phyloP scores from a whole-genome alignment of 2,797 vertebrate genomes.

The Hemibagrus guttatus region DNA sequence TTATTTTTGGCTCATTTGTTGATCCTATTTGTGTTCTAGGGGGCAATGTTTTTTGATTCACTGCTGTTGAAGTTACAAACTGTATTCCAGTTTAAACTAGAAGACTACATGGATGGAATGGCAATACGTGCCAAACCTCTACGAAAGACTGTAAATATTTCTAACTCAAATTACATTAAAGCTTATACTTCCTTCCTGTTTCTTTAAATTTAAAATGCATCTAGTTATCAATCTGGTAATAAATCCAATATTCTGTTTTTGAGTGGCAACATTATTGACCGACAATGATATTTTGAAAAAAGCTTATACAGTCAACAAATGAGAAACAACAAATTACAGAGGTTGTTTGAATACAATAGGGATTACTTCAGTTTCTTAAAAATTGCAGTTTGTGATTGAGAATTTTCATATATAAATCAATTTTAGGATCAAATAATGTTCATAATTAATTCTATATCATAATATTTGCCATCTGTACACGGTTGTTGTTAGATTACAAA shows the following conservation, averaged over 20 bases:
- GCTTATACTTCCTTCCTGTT: background rate
- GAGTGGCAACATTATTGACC: background rate
- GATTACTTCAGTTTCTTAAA: background rate
- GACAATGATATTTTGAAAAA: background rate
- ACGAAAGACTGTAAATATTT: constrained; percentile 84
- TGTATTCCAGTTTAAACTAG: constrained; percentile 91
- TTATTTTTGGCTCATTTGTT: background rate
- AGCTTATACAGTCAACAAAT: background rate
- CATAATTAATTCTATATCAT: background rate
- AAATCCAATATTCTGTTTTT: background rate
- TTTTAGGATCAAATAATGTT: background rate
- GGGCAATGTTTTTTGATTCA: constrained; percentile 87
- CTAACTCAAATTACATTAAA: background rate
- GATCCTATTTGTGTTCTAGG: constrained; percentile 70
- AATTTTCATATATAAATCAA: background rate
- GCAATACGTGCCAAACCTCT: constrained; percentile 91
- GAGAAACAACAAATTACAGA: background rate
- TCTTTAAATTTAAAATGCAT: background rate
- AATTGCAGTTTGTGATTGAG: background rate
- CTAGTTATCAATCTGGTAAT: background rate
- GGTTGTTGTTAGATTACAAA: background rate
- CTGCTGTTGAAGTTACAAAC: constrained; percentile 93
- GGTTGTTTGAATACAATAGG: background rate
- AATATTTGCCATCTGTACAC: background rate
- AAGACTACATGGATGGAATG: constrained; percentile 96